phyloP scores from a whole-genome alignment of 2,888 invertebrate genomes.

The Theretra japonica region DNA sequence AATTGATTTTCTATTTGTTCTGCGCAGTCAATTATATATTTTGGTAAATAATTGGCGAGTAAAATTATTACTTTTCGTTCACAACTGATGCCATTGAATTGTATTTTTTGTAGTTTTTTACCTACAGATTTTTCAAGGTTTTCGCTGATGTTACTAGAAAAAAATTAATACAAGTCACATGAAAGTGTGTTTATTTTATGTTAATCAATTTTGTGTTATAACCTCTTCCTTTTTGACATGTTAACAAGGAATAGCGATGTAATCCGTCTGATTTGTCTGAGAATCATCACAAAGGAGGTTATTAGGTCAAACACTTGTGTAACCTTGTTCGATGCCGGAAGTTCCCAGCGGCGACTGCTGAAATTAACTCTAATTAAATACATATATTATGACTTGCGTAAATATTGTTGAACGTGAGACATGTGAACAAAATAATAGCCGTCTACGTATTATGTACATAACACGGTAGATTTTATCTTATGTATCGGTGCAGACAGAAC shows the following conservation, averaged over 20 bases:
- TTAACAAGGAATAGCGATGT: background rate
- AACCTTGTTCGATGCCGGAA: conserved; percentile 26
- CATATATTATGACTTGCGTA: conserved; percentile 3
- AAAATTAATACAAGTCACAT: background rate
- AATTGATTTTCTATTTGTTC: too few relatives aligned
- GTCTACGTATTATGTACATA: background rate
- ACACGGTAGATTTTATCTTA: background rate
- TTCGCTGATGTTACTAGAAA: too few relatives aligned
- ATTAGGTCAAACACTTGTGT: conserved; percentile 28
- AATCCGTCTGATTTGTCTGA: background rate
- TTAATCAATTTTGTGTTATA: background rate
- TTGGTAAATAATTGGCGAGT: too few relatives aligned
- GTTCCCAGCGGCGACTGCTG: conserved; percentile 27
- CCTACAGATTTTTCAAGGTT: too few relatives aligned
- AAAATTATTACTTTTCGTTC: too few relatives aligned
- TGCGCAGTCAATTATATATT: too few relatives aligned
- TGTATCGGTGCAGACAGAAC: too few relatives aligned
- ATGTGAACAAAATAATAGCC: background rate
- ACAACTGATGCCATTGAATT: too few relatives aligned
- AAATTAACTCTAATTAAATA: conserved; percentile 27
- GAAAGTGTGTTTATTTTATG: background rate
- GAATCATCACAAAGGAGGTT: conserved; percentile 25
- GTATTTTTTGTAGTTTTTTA: too few relatives aligned
- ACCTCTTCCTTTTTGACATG: background rate
- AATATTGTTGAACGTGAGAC: background rate